Percentiles rank a stretch among this genome's conserved stretches.
Evolutionary conservation across 2,797 vertebrate species (phyloP).

Genomic region (Nasua narica): DNA sequence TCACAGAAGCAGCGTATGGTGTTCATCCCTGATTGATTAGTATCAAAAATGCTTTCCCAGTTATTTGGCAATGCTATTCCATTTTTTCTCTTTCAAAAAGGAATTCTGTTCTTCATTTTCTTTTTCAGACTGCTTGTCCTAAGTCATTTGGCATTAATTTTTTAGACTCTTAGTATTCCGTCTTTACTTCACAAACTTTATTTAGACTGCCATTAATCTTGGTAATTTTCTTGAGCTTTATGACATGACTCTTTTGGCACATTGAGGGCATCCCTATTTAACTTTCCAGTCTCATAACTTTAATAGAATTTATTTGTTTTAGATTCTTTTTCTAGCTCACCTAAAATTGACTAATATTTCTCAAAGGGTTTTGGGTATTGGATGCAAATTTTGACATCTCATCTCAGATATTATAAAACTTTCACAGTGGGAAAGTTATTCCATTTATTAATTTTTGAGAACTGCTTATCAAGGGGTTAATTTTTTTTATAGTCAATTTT

Average conservation of each 20-base stretch:
- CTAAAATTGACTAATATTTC: conserved; percentile 12
- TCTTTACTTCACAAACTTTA: background rate
- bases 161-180: background rate
- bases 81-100: conserved; percentile 21
- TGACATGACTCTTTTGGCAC: background rate
- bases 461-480: background rate
- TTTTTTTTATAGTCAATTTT: conserved; percentile 26
- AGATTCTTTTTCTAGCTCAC: conserved; percentile 17
- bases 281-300: background rate
- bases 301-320: conserved; percentile 31
- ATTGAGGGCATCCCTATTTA: background rate
- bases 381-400: conserved; percentile 19
- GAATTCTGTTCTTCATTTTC: background rate
- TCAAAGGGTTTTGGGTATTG: background rate
- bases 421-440: background rate
- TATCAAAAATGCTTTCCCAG: background rate
- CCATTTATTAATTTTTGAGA: conserved; percentile 8
- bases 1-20: background rate
- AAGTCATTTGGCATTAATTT: background rate
- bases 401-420: background rate
- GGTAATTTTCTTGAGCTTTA: background rate
- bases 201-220: background rate
- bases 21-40: background rate
- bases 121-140: background rate
- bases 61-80: conserved; percentile 11